Evolutionary conservation across 1,140 invertebrate genomes (phyloP).

Genomic region (Pseudomyrmex concolor): DNA sequence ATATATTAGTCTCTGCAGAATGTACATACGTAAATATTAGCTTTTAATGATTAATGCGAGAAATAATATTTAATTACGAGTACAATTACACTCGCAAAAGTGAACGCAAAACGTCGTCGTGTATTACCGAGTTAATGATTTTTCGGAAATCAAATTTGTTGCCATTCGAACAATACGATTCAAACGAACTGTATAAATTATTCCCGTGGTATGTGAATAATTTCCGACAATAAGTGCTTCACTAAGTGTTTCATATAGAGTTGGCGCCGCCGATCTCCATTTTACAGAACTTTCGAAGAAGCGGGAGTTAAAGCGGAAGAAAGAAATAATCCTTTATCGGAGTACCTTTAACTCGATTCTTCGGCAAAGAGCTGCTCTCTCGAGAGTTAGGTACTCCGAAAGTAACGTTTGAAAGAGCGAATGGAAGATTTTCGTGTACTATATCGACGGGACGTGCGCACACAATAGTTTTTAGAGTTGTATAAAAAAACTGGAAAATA

Average conservation of each 20-base stretch:
- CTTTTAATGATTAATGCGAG: conserved; percentile 12
- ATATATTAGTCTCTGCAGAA: conserved; percentile 4
- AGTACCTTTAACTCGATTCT: conserved; percentile 33
- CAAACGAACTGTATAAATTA: background rate
- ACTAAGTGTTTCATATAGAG: background rate
- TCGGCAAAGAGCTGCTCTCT: background rate
- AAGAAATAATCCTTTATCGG: conserved; percentile 46
- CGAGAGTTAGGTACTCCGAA: background rate
- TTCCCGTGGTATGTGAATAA: conserved; percentile 35
- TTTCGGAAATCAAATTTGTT: too few relatives aligned
- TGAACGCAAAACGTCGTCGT: background rate
- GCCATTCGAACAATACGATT: background rate
- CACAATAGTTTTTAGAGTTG: background rate
- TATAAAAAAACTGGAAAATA: too few relatives aligned
- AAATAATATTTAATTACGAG: conserved; percentile 24
- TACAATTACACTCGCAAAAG: conserved; percentile 3
- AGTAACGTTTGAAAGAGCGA: background rate
- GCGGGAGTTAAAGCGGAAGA: conserved; percentile 1
- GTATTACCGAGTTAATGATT: background rate
- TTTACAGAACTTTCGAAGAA: conserved; percentile 1
- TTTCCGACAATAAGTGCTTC: background rate
- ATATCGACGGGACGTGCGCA: background rate
- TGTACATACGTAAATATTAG: background rate
- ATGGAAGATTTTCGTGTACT: conserved; percentile 17
- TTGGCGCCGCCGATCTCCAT: background rate